Conservation (phyloP, 2,113 vertebrate genomes). For the Chelonoidis abingdonii region DNA sequence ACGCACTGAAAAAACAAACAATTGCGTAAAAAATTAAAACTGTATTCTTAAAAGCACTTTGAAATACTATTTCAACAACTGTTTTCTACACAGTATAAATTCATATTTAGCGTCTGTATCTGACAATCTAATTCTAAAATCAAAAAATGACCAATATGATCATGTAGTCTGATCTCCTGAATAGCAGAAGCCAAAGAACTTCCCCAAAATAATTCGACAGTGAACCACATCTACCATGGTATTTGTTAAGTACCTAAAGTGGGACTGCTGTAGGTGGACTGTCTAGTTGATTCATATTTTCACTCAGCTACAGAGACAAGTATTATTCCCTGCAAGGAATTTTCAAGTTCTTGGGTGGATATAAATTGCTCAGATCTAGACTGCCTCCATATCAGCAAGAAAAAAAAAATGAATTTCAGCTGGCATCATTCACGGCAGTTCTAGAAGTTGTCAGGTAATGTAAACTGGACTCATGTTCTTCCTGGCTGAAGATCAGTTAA, state of each 20-base stretch:
- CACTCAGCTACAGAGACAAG: neutral
- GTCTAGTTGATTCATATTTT: neutral
- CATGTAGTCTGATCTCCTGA: too few species aligned
- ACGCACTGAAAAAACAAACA: constrained; percentile 57
- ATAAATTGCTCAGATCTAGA: neutral
- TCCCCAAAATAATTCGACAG: too few species aligned
- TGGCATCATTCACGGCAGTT: neutral
- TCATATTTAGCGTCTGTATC: constrained; percentile 26
- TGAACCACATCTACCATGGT: too few species aligned
- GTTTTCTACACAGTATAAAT: constrained; percentile 65
- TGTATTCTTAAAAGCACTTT: constrained; percentile 45
- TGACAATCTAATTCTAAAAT: neutral
- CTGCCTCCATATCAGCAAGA: neutral
- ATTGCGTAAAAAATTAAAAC: constrained; percentile 58
- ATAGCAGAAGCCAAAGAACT: too few species aligned
- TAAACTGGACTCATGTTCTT: too few species aligned
- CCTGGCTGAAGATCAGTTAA: too few species aligned
- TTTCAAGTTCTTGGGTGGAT: neutral
- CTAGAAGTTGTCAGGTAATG: too few species aligned
- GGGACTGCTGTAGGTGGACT: neutral
- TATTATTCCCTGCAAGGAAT: neutral
- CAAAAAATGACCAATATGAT: too few species aligned
- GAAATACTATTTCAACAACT: constrained; percentile 65
- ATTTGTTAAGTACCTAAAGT: too few species aligned
- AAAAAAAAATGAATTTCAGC: neutral